Base-by-base conservation (phyloP, 1,140 invertebrate species). In the Pachyrhynchus sulphureomaculatus region DNA sequence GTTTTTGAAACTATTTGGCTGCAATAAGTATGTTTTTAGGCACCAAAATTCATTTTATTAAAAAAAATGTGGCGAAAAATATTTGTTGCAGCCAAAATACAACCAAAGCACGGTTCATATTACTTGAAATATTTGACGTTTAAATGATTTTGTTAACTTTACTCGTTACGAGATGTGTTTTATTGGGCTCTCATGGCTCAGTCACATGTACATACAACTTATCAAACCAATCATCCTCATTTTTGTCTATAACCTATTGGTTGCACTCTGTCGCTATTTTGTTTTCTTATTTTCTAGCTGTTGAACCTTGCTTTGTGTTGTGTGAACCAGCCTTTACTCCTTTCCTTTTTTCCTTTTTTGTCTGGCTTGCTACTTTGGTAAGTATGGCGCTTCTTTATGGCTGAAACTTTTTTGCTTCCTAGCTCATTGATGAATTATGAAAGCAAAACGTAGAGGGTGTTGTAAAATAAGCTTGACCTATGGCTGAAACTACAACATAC, bases 271-370 rank as follows among this genome's bases (percentile, higher is more conserved):
- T 24, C 59, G 57, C 59, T 65, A 57, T 64, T 66, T 71, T 56
- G 53, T 64, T 65, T 70, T 68, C 68, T 58, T 70, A 49, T 75
- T 67, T 74, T 68, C 69, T 70, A 44, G 72, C 67, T 70, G 67
- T 72, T 69, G 75, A 75, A 75, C 73, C 75, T 76, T 75, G 75
- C 75, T 76, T 76, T 76, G 72, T 76, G 65, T 67, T 67, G 64
- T 66, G 37, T 62, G 49, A 26, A 48, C 51, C 42, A 47, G 65
- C 55, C 66, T 48, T 51, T 60, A 41, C 47, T 55, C 24, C 53
- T 53, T 48, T 57, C 44, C 58, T 5, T 29, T n/a, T 41, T 36
- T 45, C 32, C 9, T 48, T 5, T 33, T 33, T 23, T 48, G 17
- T 34, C 5, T 51, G 55, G 13, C 36, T 52, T 12, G n/a, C 42